A percentile compares a stretch with the other conserved stretches of the same genome.
Evolutionary conservation across 1,140 invertebrate species (phyloP).

Genomic region (Drosophila chauvacae): DNA sequence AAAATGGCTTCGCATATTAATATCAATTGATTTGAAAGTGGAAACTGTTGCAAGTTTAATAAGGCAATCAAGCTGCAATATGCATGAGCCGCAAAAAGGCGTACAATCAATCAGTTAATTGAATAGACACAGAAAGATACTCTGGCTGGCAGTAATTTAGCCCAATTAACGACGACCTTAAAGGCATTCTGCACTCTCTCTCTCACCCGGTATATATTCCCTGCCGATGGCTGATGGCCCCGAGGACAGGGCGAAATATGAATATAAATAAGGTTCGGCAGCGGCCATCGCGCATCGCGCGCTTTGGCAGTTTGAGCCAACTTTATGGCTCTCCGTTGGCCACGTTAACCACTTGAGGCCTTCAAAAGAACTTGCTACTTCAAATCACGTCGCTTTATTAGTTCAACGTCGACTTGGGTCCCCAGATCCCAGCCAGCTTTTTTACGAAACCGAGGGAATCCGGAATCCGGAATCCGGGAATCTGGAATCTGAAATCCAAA

Average conservation of each 20-base stretch:
- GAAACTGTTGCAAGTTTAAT: constrained; percentile 37
- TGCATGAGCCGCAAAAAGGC: constrained; percentile 22
- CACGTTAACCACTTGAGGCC: constrained; percentile 46
- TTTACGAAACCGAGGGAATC: neutral
- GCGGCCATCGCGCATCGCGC: neutral
- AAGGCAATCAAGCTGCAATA: constrained; percentile 22
- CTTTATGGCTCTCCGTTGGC: constrained; percentile 56
- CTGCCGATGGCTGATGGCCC: neutral
- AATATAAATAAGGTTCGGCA: constrained; percentile 25
- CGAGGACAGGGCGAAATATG: constrained; percentile 10
- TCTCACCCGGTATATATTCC: neutral
- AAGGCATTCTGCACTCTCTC: neutral
- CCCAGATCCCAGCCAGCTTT: constrained; percentile 34
- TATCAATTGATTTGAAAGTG: constrained; percentile 28
- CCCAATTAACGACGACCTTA: constrained; percentile 12
- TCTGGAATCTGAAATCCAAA: neutral
- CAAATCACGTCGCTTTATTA: constrained; percentile 64
- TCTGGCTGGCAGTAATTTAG: neutral
- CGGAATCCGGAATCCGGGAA: neutral
- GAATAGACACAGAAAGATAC: neutral
- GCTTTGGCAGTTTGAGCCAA: constrained; percentile 32
- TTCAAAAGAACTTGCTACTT: constrained; percentile 44
- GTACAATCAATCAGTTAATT: constrained; percentile 41
- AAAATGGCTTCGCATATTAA: constrained; percentile 17
- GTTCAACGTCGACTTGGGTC: constrained; percentile 45